phyloP scores from a whole-genome alignment of 2,888 invertebrate genomes.

The Dasypogon diadema region DNA sequence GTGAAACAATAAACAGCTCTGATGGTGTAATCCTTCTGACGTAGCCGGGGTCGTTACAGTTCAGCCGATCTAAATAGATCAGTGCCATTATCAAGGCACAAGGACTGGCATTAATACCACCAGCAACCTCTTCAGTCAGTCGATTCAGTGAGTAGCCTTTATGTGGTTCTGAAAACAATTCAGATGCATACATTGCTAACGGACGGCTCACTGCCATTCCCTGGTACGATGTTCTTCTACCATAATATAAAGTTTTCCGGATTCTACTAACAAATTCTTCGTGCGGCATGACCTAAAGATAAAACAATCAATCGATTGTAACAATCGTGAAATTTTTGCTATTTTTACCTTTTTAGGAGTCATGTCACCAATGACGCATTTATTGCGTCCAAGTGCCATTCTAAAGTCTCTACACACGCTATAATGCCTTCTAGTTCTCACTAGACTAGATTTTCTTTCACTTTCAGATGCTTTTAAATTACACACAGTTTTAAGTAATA shows the following conservation, averaged over 20 bases:
- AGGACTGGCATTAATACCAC: constrained; percentile 81
- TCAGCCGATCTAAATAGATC: constrained; percentile 91
- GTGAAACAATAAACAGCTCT: constrained; percentile 93
- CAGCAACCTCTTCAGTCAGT: constrained; percentile 81
- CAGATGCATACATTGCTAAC: constrained; percentile 83
- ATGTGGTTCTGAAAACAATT: constrained; percentile 83
- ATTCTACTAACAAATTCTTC: constrained; percentile 85
- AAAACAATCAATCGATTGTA: neutral
- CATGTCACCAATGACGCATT: constrained; percentile 62
- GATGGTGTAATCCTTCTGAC: constrained; percentile 86
- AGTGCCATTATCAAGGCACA: constrained; percentile 93
- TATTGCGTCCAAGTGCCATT: constrained; percentile 62
- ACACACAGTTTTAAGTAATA: no score
- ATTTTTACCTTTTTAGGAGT: constrained; percentile 57
- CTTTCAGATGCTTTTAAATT: no score
- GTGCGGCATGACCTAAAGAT: constrained; percentile 70
- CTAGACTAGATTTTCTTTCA: no score
- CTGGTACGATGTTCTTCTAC: constrained; percentile 82
- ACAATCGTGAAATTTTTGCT: neutral
- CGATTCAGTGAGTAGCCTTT: constrained; percentile 82
- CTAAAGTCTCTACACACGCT: no score
- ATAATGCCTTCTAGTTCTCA: no score
- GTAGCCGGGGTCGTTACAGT: constrained; percentile 84
- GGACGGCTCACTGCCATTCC: constrained; percentile 77
- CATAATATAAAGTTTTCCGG: constrained; percentile 90